Conservation (phyloP, 2,113 vertebrate genomes). For the Aldabrachelys gigantea region DNA sequence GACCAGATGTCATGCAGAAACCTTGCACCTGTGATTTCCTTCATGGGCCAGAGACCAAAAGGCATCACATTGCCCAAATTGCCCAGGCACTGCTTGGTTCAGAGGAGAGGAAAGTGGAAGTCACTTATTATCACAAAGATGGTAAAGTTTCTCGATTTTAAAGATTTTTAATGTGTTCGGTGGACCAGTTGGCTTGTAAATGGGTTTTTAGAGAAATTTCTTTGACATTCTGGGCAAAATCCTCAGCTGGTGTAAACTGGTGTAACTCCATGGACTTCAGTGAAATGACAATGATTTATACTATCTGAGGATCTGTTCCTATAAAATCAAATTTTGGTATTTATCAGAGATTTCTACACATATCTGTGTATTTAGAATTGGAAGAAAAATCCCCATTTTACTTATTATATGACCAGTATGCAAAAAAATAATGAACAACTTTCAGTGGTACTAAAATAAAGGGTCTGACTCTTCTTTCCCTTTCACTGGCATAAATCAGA, state of each 20-base stretch:
- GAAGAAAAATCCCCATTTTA: neutral
- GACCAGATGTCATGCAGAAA: conserved; percentile 98
- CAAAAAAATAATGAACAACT: neutral
- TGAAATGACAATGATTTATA: fast-evolving
- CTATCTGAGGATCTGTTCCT: neutral
- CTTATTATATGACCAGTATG: neutral
- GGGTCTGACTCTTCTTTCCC: neutral
- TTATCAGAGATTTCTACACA: neutral
- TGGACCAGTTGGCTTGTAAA: neutral
- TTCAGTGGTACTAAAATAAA: neutral
- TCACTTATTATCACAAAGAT: conserved; percentile 97
- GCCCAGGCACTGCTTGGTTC: conserved; percentile 93
- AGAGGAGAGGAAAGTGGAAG: conserved; percentile 96
- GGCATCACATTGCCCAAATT: conserved; percentile 91
- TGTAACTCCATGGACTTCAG: neutral
- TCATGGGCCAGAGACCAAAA: conserved; percentile 92
- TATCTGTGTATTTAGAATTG: neutral
- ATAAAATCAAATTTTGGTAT: neutral
- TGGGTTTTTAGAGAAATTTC: neutral
- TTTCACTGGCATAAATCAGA: neutral
- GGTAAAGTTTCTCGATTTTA: conserved; percentile 83
- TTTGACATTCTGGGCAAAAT: neutral
- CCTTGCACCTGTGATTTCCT: conserved; percentile 98
- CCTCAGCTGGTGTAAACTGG: neutral
- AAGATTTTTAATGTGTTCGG: neutral